Conservation (phyloP, 2,113 vertebrate genomes). For the Pheucticus melanocephalus region DNA sequence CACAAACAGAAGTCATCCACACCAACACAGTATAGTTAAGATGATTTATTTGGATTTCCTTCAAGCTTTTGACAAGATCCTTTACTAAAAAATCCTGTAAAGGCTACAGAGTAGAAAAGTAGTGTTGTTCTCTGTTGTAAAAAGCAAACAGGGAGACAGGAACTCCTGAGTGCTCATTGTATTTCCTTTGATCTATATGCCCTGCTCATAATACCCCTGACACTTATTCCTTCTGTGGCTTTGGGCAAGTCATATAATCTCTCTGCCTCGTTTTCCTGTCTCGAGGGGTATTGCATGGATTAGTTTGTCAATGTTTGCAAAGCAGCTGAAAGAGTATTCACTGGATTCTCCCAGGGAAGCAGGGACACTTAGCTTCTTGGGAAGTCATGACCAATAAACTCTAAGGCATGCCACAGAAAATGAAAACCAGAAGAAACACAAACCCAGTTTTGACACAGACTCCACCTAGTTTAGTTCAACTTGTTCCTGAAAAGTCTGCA, state of each 20-base stretch:
- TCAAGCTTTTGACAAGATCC: slow-evolving; percentile 11
- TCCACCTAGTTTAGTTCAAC: not conserved
- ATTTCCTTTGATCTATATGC: slow-evolving; percentile 29
- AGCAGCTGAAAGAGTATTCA: slow-evolving; percentile 29
- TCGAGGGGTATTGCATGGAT: slow-evolving; percentile 25
- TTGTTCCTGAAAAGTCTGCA: not conserved
- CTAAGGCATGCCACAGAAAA: not conserved
- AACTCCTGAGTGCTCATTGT: slow-evolving; percentile 30
- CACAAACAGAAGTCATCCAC: not conserved
- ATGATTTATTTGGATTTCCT: slow-evolving; percentile 29
- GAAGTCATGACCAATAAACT: not conserved
- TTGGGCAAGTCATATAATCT: slow-evolving; percentile 51
- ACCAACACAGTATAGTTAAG: not conserved
- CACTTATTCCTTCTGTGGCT: slow-evolving; percentile 40
- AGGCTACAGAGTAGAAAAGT: not conserved
- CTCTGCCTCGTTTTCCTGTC: slow-evolving; percentile 1
- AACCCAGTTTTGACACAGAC: not conserved
- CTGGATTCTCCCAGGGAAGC: not conserved
- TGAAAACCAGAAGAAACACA: not conserved
- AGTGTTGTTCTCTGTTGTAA: not conserved
- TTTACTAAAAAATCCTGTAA: not conserved
- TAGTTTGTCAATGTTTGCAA: slow-evolving; percentile 21
- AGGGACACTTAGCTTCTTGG: not conserved
- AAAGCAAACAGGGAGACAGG: not conserved
- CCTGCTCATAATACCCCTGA: slow-evolving; percentile 22